Evolutionary conservation across 2,797 vertebrate genomes (phyloP).

Genomic region (Apodemus agrarius): DNA sequence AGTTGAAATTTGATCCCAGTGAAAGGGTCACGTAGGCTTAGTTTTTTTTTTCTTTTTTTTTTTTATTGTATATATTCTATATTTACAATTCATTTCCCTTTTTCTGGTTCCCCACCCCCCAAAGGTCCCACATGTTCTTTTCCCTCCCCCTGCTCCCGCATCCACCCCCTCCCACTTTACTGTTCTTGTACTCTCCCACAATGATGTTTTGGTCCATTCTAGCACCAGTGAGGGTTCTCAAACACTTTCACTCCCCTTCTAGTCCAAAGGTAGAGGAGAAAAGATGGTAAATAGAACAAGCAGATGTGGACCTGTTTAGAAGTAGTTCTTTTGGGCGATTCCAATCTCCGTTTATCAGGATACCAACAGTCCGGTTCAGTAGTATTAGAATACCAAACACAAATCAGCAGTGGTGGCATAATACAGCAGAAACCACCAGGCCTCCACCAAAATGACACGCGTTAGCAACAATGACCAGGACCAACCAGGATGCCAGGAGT

Average conservation of each 20-base stretch:
- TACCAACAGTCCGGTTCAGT: not conserved
- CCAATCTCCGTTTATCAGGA: not conserved
- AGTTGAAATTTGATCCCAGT: not conserved
- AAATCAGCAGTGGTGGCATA: not conserved
- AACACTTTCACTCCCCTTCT: not conserved
- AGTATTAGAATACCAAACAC: not conserved
- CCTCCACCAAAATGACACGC: not conserved
- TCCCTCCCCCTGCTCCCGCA: no score
- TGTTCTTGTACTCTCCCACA: no score
- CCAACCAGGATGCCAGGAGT: not conserved
- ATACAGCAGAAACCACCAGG: not conserved
- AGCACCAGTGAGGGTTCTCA: no score
- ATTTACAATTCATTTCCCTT: no score
- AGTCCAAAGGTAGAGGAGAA: not conserved
- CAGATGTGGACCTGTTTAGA: not conserved
- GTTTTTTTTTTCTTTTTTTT: no score
- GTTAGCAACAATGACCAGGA: not conserved
- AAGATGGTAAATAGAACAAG: not conserved
- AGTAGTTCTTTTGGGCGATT: not conserved
- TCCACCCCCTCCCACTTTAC: no score
- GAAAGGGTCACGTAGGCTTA: not conserved
- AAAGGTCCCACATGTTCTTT: no score
- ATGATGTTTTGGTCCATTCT: no score
- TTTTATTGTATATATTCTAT: no score
- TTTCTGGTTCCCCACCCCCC: no score